Base-by-base conservation (phyloP, 2,113 vertebrate species). In the Clupea harengus region DNA sequence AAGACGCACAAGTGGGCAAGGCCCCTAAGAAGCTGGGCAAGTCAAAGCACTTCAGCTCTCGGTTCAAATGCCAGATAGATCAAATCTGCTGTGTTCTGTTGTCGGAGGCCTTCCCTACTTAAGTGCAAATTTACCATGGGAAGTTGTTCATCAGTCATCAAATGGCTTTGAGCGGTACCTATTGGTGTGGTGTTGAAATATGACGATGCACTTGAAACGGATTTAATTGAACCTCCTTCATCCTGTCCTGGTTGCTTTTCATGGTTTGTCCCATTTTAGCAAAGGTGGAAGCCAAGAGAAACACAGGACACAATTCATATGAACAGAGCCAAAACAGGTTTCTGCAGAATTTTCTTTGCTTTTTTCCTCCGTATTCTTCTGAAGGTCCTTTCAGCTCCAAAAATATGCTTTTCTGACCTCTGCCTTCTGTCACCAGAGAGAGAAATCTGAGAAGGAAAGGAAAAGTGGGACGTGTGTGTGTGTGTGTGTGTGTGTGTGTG, bases 391-490 rank as follows among this genome's bases (percentile, higher is more conserved):
- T 46, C 45, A 82, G 86, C 83, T 84, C 80, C 86, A 80, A 81
- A 84, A 86, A 82, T 49, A 87, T 49, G 60, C 46, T 84, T 60
- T 50, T 85, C 83, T 89, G 86, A 87, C 88, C 88, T 87, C 84
- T 84, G 80, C 57, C 46, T 87, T 57, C 49, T 75, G 60, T 89
- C 86, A 86, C 78, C 81, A 83, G 80, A 86, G 86, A 86, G 84
- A 86, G 85, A 82, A 84, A 86, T 54, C 25, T 54, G 50, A 81
- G 82, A 81, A 85, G 86, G 88, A 86, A 60, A 82, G 15, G 78
- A 85, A 86, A 89, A 83, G 72, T 88, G 80, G 82, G 88, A 45
- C 81, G 39, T 50, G 64, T 82, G 84, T 84, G 84, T 18, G 78
- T 82, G 46, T 81, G 64, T 25, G 64, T 28, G 64, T 28, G 67